phyloP scores from a whole-genome alignment of 2,797 vertebrate species.

The Melanotaenia trifasciata region DNA sequence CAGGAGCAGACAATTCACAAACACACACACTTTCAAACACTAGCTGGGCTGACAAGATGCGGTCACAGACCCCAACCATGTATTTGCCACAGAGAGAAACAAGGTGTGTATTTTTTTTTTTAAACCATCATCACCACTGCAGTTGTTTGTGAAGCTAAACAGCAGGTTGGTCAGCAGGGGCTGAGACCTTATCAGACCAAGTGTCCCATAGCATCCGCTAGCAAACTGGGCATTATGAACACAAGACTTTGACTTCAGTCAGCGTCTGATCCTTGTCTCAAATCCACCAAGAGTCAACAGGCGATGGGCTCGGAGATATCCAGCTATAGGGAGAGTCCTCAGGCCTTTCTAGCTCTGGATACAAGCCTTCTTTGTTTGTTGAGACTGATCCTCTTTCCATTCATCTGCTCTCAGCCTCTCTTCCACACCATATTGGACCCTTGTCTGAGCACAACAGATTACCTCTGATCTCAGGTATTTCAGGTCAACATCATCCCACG shows the following conservation, averaged over 20 bases:
- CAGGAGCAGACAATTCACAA: conserved; percentile 51
- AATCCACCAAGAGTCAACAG: conserved; percentile 78
- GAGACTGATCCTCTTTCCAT: conserved; percentile 64
- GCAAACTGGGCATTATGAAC: conserved; percentile 72
- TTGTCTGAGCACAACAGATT: conserved; percentile 65
- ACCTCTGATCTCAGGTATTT: conserved; percentile 69
- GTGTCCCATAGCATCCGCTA: conserved; percentile 44
- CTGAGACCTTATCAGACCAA: conserved; percentile 60
- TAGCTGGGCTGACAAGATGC: conserved; percentile 39
- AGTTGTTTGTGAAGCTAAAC: conserved; percentile 65
- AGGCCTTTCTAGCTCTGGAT: conserved; percentile 58
- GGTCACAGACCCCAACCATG: conserved; percentile 43
- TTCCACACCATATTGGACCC: conserved; percentile 56
- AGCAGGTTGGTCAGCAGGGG: conserved; percentile 55
- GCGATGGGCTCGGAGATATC: conserved; percentile 65
- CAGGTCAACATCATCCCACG: conserved; percentile 63
- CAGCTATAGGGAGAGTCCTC: conserved; percentile 67
- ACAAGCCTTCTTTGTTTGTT: conserved; percentile 75
- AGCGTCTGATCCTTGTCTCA: conserved; percentile 75
- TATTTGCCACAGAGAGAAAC: conserved; percentile 29
- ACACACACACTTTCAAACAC: conserved; percentile 25
- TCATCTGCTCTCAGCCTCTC: conserved; percentile 67
- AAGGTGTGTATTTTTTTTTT: conserved; percentile 17
- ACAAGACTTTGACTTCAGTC: conserved; percentile 73
- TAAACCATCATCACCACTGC: conserved; percentile 20